phyloP scores from a whole-genome alignment of 2,113 vertebrate species.

The Saguinus midas region DNA sequence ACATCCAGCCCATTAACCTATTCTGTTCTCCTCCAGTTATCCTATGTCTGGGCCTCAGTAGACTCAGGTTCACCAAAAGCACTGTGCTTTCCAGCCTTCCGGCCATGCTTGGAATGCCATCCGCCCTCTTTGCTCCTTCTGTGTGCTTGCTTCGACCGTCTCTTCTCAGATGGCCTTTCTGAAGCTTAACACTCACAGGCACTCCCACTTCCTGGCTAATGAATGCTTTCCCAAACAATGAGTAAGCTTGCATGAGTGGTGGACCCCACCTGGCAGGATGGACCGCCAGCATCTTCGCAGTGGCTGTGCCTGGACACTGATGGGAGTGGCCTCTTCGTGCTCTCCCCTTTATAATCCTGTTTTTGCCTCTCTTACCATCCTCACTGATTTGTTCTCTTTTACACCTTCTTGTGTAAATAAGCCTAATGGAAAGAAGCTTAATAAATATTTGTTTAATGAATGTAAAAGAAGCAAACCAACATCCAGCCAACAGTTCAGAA shows the following conservation, averaged over 20 bases:
- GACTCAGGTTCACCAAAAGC: accelerated
- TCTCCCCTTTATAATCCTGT: accelerated
- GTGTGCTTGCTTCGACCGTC: accelerated
- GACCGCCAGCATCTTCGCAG: accelerated
- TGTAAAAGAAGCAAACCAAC: accelerated
- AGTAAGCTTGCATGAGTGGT: not conserved
- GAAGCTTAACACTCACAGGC: too few relatives aligned
- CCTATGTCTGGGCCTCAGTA: not conserved
- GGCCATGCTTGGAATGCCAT: too few relatives aligned
- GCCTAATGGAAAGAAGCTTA: too few relatives aligned
- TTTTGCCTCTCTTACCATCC: not conserved
- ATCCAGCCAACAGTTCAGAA: not conserved
- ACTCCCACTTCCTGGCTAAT: not conserved
- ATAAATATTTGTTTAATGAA: too few relatives aligned
- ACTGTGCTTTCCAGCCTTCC: accelerated
- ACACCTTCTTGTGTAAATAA: too few relatives aligned
- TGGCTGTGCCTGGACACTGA: accelerated
- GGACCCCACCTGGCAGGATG: too few relatives aligned
- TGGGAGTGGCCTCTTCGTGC: accelerated
- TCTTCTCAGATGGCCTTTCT: not conserved
- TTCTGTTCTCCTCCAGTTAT: accelerated
- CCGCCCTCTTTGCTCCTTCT: accelerated
- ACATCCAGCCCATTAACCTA: accelerated
- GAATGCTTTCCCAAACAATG: not conserved
- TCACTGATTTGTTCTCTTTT: accelerated